A percentile compares a stretch with the other conserved stretches of the same genome.
Evolutionary conservation across 64 coral and sea anemone genomes (phyloP).

Genomic region (Pachyseris speciosa): DNA sequence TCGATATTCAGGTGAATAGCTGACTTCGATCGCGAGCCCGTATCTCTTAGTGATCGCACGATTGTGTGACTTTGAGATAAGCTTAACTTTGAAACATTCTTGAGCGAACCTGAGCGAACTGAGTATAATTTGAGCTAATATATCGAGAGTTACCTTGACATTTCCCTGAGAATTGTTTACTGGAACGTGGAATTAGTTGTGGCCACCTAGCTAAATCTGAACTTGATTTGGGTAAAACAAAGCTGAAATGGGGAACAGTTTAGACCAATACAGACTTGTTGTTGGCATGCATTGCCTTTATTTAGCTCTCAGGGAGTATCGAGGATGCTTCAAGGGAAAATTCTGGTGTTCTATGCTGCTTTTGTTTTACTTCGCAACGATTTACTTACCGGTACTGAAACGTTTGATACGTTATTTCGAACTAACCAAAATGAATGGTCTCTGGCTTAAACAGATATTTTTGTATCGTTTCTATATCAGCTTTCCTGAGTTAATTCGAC

Average conservation of each 20-base stretch:
- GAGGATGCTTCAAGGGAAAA: conserved; percentile 50
- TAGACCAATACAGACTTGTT: conserved; percentile 33
- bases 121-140: conserved; percentile 28
- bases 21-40: neutral
- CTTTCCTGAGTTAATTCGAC: neutral
- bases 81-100: neutral
- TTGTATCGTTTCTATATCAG: conserved; percentile 1
- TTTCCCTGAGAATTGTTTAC: conserved; percentile 20
- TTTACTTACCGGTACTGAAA: conserved; percentile 54
- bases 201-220: conserved; percentile 18
- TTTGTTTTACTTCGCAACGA: conserved; percentile 34
- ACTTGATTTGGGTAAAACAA: neutral
- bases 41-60: neutral
- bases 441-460: conserved; percentile 54
- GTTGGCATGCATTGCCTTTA: conserved; percentile 34
- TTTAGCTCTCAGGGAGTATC: conserved; percentile 27
- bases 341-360: conserved; percentile 56
- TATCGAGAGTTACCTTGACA: neutral
- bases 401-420: conserved; percentile 12
- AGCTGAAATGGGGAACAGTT: conserved; percentile 37
- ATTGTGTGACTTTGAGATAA: neutral
- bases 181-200: neutral
- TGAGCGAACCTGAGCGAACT: conserved; percentile 11
- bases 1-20: neutral
- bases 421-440: conserved; percentile 40